phyloP scores from a whole-genome alignment of 2,797 vertebrate genomes.

The Monodelphis domestica region DNA sequence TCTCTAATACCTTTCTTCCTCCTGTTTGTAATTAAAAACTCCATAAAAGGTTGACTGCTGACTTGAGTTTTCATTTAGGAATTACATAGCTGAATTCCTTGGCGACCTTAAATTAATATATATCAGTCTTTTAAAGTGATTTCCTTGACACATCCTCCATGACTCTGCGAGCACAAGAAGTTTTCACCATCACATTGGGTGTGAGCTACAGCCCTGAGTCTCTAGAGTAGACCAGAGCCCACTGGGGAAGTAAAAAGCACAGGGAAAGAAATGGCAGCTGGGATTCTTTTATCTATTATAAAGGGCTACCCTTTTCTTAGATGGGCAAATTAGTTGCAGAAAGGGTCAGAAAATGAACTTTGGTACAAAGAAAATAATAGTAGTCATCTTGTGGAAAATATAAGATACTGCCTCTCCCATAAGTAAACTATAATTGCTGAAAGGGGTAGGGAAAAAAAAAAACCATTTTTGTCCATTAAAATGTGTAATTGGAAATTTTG shows the following conservation, averaged over 20 bases:
- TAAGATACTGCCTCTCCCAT: background rate
- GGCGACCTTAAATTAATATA: too few relatives aligned
- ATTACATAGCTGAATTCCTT: too few relatives aligned
- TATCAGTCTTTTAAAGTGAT: too few relatives aligned
- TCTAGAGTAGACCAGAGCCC: background rate
- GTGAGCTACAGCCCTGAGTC: background rate
- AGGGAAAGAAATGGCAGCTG: background rate
- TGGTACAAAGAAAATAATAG: background rate
- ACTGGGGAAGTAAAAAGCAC: background rate
- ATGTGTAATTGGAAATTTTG: too few relatives aligned
- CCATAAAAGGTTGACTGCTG: too few relatives aligned
- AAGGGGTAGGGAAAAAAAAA: background rate
- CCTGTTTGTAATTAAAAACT: too few relatives aligned
- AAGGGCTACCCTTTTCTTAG: background rate
- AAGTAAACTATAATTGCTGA: background rate
- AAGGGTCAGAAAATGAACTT: background rate
- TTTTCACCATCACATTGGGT: background rate
- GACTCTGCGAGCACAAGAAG: background rate
- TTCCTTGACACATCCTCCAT: too few relatives aligned
- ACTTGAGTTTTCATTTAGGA: too few relatives aligned
- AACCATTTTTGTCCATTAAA: too few relatives aligned
- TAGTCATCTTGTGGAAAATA: background rate
- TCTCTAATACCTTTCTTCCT: too few relatives aligned
- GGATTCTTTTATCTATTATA: background rate
- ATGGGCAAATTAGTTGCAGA: background rate